These are phyloP conservation scores for Anagrus nilaparvatae DNA, from an alignment of 1,140 invertebrate genomes.

Conservation along the genomic window DNA sequence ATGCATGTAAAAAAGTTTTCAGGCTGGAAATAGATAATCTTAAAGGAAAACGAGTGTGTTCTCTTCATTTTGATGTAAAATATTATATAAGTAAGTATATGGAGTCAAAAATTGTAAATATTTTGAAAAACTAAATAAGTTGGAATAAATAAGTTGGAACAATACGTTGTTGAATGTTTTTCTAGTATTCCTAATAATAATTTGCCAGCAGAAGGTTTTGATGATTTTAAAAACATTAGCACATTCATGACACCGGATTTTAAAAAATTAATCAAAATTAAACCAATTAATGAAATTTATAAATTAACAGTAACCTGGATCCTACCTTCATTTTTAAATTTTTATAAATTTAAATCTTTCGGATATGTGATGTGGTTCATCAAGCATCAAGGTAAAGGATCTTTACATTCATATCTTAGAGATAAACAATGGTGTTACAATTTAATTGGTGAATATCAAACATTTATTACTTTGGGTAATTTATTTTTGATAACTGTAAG, in stretches of 20 bases:
- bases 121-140: too few species aligned
- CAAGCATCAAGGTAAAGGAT: constrained; percentile 82
- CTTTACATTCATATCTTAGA: constrained; percentile 72
- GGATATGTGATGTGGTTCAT: constrained; percentile 73
- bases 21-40: too few species aligned
- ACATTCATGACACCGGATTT: constrained; percentile 58
- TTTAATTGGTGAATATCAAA: too few species aligned
- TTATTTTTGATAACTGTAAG: constrained; percentile 60
- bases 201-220: constrained; percentile 51
- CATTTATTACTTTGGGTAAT: too few species aligned
- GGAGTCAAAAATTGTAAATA: too few species aligned
- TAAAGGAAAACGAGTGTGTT: too few species aligned
- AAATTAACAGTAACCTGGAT: constrained; percentile 74
- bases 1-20: too few species aligned
- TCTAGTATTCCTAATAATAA: constrained; percentile 53
- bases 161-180: constrained; percentile 54
- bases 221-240: constrained; percentile 32
- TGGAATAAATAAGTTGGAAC: constrained; percentile 66
- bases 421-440: constrained; percentile 78
- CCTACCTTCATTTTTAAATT: constrained; percentile 60
- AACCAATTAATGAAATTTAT: constrained; percentile 64
- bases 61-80: too few species aligned
- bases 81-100: too few species aligned
- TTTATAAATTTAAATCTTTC: constrained; percentile 68
- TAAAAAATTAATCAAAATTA: constrained; percentile 65